Evolutionary conservation across 1,140 invertebrate species (phyloP).

Genomic region (Gryllus bimaculatus): DNA sequence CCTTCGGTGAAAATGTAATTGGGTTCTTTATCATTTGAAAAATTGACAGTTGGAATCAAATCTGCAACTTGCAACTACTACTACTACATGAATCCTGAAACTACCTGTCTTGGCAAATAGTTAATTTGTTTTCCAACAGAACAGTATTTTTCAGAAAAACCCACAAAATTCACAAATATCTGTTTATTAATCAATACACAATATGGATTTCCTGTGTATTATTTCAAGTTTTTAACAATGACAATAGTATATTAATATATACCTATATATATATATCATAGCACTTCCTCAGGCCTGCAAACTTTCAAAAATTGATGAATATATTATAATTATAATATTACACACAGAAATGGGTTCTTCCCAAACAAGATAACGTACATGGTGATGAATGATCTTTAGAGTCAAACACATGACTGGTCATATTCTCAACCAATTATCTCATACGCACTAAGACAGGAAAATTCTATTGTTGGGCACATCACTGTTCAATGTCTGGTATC

Average conservation of each 20-base stretch:
- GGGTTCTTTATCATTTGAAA: no score
- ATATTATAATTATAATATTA: not conserved
- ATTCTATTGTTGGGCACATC: not conserved
- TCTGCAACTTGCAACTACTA: no score
- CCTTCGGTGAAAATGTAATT: no score
- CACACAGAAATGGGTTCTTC: not conserved
- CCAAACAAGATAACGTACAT: not conserved
- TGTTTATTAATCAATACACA: constrained; percentile 6
- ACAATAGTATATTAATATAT: not conserved
- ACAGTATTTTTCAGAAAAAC: not conserved
- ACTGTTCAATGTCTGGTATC: not conserved
- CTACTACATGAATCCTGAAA: no score
- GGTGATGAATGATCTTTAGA: not conserved
- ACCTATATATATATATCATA: not conserved
- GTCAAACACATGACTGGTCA: not conserved
- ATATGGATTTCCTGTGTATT: constrained; percentile 1
- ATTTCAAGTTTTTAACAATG: not conserved
- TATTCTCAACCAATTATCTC: not conserved
- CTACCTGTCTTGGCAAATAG: no score
- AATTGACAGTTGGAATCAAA: no score
- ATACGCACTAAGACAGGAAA: not conserved
- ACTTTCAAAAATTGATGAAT: not conserved
- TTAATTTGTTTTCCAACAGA: no score
- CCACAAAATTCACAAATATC: not conserved
- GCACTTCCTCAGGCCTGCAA: not conserved